These are phyloP conservation scores for Platerodrilus igneus DNA, from an alignment of 2,888 invertebrate genomes.

Conservation along the genomic window DNA sequence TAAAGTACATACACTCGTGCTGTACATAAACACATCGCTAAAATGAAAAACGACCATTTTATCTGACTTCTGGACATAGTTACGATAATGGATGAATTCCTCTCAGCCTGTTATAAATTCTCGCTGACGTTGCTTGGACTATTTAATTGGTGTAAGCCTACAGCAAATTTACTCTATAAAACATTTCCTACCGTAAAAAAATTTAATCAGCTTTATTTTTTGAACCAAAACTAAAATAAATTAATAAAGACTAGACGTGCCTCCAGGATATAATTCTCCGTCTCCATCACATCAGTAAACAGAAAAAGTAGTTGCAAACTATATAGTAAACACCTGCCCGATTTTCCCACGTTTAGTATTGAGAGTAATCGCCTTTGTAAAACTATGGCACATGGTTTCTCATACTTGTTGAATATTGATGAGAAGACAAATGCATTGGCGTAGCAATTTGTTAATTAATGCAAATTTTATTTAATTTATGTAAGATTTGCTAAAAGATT, in stretches of 20 bases:
- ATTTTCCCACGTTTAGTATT: conserved; percentile 42
- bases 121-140: no score
- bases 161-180: no score
- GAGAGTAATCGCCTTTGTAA: conserved; percentile 25
- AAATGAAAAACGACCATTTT: no score
- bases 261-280: conserved; percentile 27
- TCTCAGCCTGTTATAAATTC: no score
- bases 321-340: conserved; percentile 41
- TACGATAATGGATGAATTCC: no score
- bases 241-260: conserved; percentile 25
- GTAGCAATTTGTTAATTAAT: conserved; percentile 42
- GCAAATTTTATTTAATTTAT: conserved; percentile 27
- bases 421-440: conserved; percentile 35
- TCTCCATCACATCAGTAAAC: no score
- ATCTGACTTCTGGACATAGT: no score
- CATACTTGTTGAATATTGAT: conserved; percentile 39
- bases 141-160: no score
- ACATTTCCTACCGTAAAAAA: no score
- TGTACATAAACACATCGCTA: no score
- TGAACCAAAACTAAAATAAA: conserved; percentile 22
- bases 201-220: no score
- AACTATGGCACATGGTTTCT: conserved; percentile 32
- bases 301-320: conserved; percentile 31
- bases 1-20: no score
- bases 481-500: conserved; percentile 19